Conservation (phyloP, 2,888 invertebrate genomes). For the Malacosoma neustria region DNA sequence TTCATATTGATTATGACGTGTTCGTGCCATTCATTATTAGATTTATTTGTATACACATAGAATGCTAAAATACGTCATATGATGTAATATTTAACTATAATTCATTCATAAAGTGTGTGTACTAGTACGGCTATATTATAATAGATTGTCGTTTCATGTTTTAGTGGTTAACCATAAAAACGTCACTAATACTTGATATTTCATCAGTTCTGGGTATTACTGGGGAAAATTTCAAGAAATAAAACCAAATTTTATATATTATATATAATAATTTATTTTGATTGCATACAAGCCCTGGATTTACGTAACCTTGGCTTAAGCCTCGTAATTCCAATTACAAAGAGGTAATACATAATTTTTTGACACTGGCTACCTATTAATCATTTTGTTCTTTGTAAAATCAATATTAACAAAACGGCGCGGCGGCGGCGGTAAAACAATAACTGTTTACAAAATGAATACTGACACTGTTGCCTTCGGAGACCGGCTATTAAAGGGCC, state of each 20-base stretch:
- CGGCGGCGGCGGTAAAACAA: neutral
- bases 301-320: constrained; percentile 49
- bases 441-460: neutral
- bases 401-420: neutral
- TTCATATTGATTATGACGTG: constrained; percentile 49
- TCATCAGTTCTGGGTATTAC: too few species aligned
- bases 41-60: constrained; percentile 22
- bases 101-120: too few species aligned
- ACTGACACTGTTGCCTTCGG: neutral
- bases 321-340: constrained; percentile 34
- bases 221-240: too few species aligned
- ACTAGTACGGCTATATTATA: too few species aligned
- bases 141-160: too few species aligned
- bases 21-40: constrained; percentile 59
- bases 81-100: neutral
- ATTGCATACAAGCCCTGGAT: constrained; percentile 37
- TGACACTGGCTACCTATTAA: constrained; percentile 17
- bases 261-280: too few species aligned
- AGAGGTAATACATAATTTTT: constrained; percentile 23
- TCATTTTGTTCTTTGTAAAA: constrained; percentile 5
- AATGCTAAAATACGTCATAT: constrained; percentile 36
- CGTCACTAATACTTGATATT: too few species aligned
- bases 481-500: neutral
- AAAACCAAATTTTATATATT: too few species aligned
- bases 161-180: too few species aligned